These are phyloP conservation scores for Marronus borbonicus DNA, from an alignment of 2,888 invertebrate genomes.

Conservation along the genomic window DNA sequence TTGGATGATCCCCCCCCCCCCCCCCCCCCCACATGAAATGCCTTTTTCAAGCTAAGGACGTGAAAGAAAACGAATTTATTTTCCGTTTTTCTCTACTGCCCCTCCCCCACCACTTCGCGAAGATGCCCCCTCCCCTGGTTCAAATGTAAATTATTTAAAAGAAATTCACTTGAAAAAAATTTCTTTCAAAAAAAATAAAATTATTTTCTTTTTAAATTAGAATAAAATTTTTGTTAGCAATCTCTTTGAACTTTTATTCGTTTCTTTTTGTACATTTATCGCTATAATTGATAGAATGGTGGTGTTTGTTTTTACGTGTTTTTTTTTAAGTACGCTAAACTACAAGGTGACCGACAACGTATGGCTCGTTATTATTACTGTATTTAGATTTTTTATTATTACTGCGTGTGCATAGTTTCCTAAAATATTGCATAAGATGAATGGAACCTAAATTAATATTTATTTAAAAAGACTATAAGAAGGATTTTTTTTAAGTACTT, in stretches of 20 bases:
- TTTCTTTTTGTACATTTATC: background rate
- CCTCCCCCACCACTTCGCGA: background rate
- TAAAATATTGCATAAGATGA: background rate
- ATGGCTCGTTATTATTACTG: no score
- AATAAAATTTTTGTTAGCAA: conserved; percentile 28
- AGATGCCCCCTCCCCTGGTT: background rate
- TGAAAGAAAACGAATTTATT: background rate
- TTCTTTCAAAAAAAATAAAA: background rate
- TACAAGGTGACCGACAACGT: no score
- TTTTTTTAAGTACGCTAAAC: no score
- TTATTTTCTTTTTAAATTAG: conserved; percentile 13
- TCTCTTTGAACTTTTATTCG: background rate
- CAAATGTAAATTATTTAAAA: no score
- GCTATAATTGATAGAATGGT: no score
- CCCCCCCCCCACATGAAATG: no score
- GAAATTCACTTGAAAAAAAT: no score
- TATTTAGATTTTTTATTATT: background rate
- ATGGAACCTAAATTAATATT: no score
- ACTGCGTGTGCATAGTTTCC: background rate
- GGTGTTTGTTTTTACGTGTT: no score
- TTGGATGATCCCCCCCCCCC: no score
- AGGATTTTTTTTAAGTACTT: conserved; percentile 2
- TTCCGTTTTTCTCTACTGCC: background rate
- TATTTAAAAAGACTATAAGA: background rate
- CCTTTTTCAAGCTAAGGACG: no score